Evolutionary conservation across 2,797 vertebrate genomes (phyloP).

Genomic region (Chanos chanos): DNA sequence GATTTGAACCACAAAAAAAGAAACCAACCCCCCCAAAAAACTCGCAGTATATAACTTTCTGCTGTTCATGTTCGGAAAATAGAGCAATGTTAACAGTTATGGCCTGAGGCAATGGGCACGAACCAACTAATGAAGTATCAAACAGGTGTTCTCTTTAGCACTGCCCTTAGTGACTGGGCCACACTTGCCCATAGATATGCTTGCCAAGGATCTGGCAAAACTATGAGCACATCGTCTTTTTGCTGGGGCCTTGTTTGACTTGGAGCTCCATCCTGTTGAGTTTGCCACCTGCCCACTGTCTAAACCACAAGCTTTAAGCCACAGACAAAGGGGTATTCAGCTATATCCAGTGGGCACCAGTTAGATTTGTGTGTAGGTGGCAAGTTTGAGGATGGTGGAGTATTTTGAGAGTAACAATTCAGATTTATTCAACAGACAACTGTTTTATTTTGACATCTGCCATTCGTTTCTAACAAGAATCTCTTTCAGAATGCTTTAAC

Average conservation of each 20-base stretch:
- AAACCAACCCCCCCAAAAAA: no score
- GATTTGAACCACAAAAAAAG: no score
- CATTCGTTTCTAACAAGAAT: no score
- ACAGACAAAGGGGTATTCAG: slow-evolving; percentile 34
- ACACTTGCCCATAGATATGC: slow-evolving; percentile 35
- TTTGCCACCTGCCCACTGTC: slow-evolving; percentile 39
- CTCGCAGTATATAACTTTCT: no score
- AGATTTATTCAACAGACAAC: no score
- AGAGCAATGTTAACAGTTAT: no score
- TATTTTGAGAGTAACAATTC: no score
- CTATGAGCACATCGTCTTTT: slow-evolving; percentile 18
- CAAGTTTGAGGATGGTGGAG: no score
- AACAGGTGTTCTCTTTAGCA: slow-evolving; percentile 27
- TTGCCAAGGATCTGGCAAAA: slow-evolving; percentile 21
- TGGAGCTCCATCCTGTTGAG: slow-evolving; percentile 26
- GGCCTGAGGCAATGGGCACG: no score
- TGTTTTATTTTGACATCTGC: no score
- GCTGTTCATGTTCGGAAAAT: no score
- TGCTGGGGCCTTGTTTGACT: slow-evolving; percentile 35
- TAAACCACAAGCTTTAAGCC: slow-evolving; percentile 22
- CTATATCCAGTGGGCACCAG: slow-evolving; percentile 14
- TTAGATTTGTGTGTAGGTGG: background rate
- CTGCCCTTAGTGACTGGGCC: slow-evolving; percentile 13
- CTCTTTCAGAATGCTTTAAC: no score
- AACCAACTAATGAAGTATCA: slow-evolving; percentile 22